Conservation (phyloP, 2,888 invertebrate species). For the Poecilus cupreus region DNA sequence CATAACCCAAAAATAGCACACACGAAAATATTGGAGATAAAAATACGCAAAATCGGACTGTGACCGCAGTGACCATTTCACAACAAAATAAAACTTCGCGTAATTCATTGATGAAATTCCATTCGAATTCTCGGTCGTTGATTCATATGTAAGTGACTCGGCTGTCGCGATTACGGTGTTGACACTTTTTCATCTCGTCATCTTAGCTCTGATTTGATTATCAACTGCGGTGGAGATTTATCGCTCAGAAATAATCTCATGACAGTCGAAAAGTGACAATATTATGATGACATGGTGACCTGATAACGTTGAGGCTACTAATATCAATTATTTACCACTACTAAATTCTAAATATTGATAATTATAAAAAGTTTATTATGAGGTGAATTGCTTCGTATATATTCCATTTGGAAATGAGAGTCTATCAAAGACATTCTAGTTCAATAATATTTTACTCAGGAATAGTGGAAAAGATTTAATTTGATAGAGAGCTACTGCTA, state of each 20-base stretch:
- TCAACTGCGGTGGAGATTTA: background rate
- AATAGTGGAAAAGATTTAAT: too few species aligned
- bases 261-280: too few species aligned
- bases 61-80: background rate
- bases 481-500: too few species aligned
- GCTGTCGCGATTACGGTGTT: background rate
- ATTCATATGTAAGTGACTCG: background rate
- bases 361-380: too few species aligned
- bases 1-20: background rate
- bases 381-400: too few species aligned
- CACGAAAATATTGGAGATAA: background rate
- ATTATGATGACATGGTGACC: too few species aligned
- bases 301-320: too few species aligned
- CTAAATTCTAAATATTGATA: too few species aligned
- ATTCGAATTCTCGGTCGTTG: background rate
- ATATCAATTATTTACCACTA: too few species aligned
- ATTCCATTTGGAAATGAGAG: too few species aligned
- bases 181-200: background rate
- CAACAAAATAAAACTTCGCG: conserved; percentile 5
- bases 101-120: conserved; percentile 35
- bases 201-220: background rate
- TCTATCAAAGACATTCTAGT: too few species aligned
- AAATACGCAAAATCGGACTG: background rate
- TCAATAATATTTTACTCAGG: too few species aligned
- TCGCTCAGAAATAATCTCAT: background rate